Conservation (phyloP, 35 echinoderm and acorn worm species). For the Lytechinus pictus region DNA sequence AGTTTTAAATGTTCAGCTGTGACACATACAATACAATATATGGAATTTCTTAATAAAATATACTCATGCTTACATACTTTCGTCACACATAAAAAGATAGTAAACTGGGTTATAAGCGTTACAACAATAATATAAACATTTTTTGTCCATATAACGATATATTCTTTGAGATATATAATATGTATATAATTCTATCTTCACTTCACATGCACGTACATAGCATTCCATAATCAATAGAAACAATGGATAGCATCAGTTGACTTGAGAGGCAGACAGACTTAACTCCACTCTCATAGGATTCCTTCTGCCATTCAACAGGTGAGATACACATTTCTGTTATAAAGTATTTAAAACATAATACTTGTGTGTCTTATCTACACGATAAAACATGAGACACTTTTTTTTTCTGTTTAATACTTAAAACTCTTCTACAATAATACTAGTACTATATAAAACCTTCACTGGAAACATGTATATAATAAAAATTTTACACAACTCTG, state of each 20-base stretch:
- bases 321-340: not conserved
- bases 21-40: not conserved
- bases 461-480: not conserved
- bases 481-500: conserved; percentile 19
- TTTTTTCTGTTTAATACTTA: not conserved
- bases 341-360: not conserved
- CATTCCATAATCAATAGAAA: not conserved
- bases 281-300: not conserved
- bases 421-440: not conserved
- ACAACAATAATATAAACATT: not conserved
- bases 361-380: not conserved
- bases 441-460: not conserved
- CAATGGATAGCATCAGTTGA: not conserved
- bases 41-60: not conserved
- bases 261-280: not conserved
- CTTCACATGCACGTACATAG: not conserved
- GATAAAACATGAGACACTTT: not conserved
- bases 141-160: not conserved
- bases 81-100: conserved; percentile 19
- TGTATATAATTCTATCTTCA: not conserved
- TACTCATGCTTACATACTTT: not conserved
- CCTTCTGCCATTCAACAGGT: not conserved
- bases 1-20: not conserved
- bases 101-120: not conserved
- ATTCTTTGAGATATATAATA: conserved; percentile 21